Conservation (phyloP, 2,888 invertebrate species). For the Tenthredo mesomela region DNA sequence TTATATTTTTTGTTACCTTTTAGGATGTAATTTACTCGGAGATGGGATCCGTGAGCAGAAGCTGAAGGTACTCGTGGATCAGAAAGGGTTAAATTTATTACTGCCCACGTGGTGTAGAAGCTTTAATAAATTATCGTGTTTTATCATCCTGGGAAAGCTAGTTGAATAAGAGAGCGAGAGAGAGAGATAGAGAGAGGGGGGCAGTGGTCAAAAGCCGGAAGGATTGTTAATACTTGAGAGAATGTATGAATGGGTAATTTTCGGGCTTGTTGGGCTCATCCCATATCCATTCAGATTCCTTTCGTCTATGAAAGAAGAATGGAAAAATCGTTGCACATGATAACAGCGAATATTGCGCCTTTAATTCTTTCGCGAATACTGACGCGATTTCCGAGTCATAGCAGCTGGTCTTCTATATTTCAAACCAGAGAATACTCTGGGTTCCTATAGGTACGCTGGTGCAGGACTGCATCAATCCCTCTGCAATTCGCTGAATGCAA, state of each 20-base stretch:
- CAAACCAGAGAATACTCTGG: not conserved
- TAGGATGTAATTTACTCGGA: not conserved
- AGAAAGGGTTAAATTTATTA: constrained; percentile 25
- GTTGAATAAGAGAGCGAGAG: not conserved
- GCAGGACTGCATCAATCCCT: constrained; percentile 6
- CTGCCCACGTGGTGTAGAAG: constrained; percentile 8
- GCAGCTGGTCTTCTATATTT: not conserved
- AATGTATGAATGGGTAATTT: not conserved
- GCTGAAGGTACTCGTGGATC: not conserved
- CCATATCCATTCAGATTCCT: not conserved
- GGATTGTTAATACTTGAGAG: constrained; percentile 1
- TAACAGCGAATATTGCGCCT: not conserved
- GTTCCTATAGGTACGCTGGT: not conserved
- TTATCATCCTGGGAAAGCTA: constrained; percentile 10
- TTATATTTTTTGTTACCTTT: not conserved
- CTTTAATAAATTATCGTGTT: not conserved
- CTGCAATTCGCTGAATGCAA: not conserved
- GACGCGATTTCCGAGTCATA: not conserved
- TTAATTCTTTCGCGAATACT: not conserved
- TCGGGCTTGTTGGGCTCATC: not conserved
- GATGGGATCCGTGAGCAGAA: not conserved
- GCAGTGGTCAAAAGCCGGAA: not conserved
- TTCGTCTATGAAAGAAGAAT: not conserved
- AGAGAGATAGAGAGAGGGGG: not conserved
- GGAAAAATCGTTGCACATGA: not conserved